A percentile compares a stretch with the other conserved stretches of the same genome.
phyloP scores from a whole-genome alignment of 1,140 invertebrate species.

The Chironomus striatipennis region DNA sequence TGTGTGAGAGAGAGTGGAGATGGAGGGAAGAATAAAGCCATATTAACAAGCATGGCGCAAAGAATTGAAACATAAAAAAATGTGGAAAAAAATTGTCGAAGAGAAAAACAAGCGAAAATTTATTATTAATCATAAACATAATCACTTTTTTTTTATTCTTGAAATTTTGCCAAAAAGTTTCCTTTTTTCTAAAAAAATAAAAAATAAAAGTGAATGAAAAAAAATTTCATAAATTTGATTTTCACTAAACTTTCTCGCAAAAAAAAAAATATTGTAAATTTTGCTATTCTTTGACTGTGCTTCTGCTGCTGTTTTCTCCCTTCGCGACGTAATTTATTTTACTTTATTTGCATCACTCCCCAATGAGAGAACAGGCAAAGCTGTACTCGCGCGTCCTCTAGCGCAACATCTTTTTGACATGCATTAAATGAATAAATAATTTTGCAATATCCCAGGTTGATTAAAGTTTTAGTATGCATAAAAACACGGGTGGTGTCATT shows the following conservation, averaged over 20 bases:
- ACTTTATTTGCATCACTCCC: constrained; percentile 12
- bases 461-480: constrained; percentile 22
- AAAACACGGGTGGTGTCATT: constrained; percentile 17
- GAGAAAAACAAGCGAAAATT: not conserved
- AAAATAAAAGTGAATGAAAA: no score
- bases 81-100: not conserved
- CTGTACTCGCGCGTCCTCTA: not conserved
- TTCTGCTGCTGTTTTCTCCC: not conserved
- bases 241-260: not conserved
- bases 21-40: not conserved
- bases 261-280: not conserved
- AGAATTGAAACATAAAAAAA: constrained; percentile 6
- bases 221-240: not conserved
- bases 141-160: constrained; percentile 11
- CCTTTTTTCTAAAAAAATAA: no score
- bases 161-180: not conserved
- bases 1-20: not conserved
- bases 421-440: constrained; percentile 23
- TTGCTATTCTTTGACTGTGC: not conserved
- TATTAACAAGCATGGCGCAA: not conserved
- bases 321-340: constrained; percentile 1
- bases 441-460: constrained; percentile 23
- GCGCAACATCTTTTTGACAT: constrained; percentile 1
- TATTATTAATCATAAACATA: constrained; percentile 10
- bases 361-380: not conserved